Conservation (phyloP, 1,140 invertebrate genomes). For the Drosophila miranda region DNA sequence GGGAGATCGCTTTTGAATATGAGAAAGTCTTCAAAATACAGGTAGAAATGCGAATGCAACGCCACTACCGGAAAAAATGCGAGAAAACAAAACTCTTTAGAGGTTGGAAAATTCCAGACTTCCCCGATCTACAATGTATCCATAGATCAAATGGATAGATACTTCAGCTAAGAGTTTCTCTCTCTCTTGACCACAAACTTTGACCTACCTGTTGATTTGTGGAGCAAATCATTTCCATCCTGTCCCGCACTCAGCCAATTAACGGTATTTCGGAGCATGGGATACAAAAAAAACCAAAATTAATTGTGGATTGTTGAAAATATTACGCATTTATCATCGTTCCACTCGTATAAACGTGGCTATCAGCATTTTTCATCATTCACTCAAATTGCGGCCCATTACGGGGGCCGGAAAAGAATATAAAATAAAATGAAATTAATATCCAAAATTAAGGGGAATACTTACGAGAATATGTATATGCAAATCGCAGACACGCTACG, state of each 20-base stretch:
- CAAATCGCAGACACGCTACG: conserved; percentile 46
- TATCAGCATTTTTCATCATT: conserved; percentile 49
- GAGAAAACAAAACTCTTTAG: no score
- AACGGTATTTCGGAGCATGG: no score
- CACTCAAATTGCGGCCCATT: conserved; percentile 36
- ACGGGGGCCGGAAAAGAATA: conserved; percentile 34
- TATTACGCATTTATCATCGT: conserved; percentile 44
- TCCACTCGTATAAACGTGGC: conserved; percentile 42
- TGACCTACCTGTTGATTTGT: no score
- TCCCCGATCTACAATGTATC: no score
- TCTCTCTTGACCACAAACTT: no score
- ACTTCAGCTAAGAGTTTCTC: no score
- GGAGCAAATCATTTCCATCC: no score
- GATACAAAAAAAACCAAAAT: conserved; percentile 20
- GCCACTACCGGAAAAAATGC: no score
- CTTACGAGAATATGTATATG: conserved; percentile 47
- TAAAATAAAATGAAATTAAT: conserved; percentile 44
- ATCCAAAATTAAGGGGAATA: conserved; percentile 39
- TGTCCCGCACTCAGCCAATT: no score
- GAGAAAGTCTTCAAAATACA: conserved; percentile 1
- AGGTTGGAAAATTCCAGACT: no score
- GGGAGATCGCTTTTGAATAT: conserved; percentile 17
- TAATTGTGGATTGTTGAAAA: conserved; percentile 35
- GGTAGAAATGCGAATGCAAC: no score
- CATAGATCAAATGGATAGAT: no score